These are phyloP conservation scores for Cosmia trapezina DNA, from an alignment of 2,888 invertebrate species.

Conservation along the genomic window DNA sequence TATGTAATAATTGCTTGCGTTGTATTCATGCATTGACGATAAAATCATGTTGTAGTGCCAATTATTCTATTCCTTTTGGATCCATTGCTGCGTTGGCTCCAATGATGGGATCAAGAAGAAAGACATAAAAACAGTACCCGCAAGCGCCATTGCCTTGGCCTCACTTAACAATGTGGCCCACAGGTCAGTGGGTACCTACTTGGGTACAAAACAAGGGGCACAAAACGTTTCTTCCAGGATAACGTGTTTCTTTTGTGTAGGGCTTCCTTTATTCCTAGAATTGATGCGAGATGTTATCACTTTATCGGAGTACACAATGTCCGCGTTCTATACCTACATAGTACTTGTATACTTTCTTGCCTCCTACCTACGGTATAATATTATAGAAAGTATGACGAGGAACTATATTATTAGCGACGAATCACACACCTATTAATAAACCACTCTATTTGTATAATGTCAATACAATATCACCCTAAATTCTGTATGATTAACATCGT, in stretches of 20 bases:
- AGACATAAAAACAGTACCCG: neutral
- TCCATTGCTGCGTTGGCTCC: neutral
- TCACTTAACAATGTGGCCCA: neutral
- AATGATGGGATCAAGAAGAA: neutral
- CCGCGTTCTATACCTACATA: neutral
- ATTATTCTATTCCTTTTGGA: neutral
- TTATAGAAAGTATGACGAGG: constrained; percentile 9
- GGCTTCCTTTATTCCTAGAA: neutral
- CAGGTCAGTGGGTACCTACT: neutral
- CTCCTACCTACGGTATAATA: neutral
- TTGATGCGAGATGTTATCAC: neutral
- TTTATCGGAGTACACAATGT: constrained; percentile 3
- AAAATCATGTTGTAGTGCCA: neutral
- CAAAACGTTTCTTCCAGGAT: neutral
- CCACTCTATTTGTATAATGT: constrained; percentile 13
- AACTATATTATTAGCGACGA: constrained; percentile 8
- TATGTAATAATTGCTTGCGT: neutral
- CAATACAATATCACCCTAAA: constrained; percentile 27
- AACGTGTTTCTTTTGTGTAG: neutral
- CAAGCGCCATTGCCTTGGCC: neutral
- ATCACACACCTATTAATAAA: constrained; percentile 32
- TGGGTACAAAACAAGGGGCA: neutral
- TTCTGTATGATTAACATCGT: constrained; percentile 17
- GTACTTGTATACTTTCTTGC: constrained; percentile 8
- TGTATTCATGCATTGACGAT: neutral